Evolutionary conservation across 2,113 vertebrate species (phyloP), one percentile per base, ranked within the genome.

Genomic region (Talpa occidentalis): DNA sequence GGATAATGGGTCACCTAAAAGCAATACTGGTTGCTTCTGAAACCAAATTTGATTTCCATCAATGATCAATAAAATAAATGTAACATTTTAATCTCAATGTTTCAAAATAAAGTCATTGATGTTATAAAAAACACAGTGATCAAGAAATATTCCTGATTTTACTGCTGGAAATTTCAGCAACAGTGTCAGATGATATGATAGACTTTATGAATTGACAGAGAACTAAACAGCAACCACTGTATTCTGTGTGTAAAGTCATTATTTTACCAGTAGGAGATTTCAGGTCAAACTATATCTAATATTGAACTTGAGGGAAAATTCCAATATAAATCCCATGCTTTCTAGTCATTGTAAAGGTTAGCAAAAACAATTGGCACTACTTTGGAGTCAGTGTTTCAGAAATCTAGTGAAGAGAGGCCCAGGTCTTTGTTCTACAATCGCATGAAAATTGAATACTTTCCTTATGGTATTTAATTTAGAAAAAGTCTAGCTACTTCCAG

Each of bases 1-100:
- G 62, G 56, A 59, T 26, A 40, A 88, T 2, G 17, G 47, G 10
- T 17, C 70, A 7, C 11, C 44, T 73, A 60, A 76, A 73, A 93
- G 40, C 37, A 89, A 37, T 52, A 16, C 28, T n/a, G 40, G 52
- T 35, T 91, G 3, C 6, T 79, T 86, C 14, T 54, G n/a, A 91
- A 95, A 66, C 35, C 3, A 26, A 91, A 64, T 0, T 88, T 89
- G 21, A 91, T 74, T 76, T 85, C 22, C 3, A 15, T 52, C 49
- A 52, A 52, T 52, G 3, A 52, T 52, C 49, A 52, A 52, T 74
- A 26, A 80, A 5, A 76, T 66, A 82, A 80, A 26, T 32, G 21
- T 35, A 88, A 30, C 49, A 56, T 72, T 94, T 85, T 85, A 79
- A 94, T 94, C 40, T 91, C n/a, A 80, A 3, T 42, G 56, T 93